Conservation (phyloP, 2,113 vertebrate genomes). For the Machaerirhynchus nigripectus region DNA sequence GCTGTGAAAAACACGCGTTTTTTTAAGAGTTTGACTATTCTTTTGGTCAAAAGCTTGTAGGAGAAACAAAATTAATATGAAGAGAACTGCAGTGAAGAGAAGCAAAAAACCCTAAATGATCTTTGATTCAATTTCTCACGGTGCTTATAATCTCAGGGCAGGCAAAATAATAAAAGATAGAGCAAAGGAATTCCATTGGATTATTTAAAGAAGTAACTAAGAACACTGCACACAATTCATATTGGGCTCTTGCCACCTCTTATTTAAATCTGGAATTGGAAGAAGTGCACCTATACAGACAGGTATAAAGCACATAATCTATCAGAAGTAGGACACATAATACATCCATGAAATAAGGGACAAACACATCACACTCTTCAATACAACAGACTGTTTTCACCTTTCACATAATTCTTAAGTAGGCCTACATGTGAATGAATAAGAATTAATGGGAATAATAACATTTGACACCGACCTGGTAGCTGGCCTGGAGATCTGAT, state of each 20-base stretch:
- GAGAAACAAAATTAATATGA: conserved; percentile 13
- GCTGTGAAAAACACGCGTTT: background rate
- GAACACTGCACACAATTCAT: conserved; percentile 1
- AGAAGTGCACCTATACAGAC: background rate
- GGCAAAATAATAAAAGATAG: conserved; percentile 6
- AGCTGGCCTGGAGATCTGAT: background rate
- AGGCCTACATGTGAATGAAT: background rate
- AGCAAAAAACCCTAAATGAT: background rate
- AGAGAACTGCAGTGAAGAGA: background rate
- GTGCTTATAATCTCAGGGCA: background rate
- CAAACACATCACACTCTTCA: background rate
- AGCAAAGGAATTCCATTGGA: conserved; percentile 7
- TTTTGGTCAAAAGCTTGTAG: background rate
- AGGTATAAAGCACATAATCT: background rate
- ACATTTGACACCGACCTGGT: background rate
- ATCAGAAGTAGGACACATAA: background rate
- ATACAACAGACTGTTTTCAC: background rate
- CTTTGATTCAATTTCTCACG: background rate
- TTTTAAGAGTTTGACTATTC: background rate
- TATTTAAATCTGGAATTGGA: conserved; percentile 5
- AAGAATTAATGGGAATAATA: background rate
- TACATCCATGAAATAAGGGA: background rate
- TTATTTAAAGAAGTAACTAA: conserved; percentile 19
- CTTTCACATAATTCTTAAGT: conserved; percentile 2
- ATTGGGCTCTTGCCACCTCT: background rate